A percentile compares a stretch with the other conserved stretches of the same genome.
phyloP scores from a whole-genome alignment of 2,888 invertebrate genomes.

The Parnassius apollo region DNA sequence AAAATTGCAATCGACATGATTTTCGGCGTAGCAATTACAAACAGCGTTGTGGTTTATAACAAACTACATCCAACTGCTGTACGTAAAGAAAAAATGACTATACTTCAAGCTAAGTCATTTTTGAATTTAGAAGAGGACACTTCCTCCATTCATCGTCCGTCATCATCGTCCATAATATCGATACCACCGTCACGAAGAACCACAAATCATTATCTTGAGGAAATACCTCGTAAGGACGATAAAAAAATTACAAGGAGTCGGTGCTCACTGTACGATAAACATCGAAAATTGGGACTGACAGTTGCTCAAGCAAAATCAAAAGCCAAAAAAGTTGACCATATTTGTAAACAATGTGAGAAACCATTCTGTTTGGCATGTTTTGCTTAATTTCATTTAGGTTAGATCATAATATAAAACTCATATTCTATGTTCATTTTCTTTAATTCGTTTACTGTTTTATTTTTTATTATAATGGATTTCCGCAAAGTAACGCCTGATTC shows the following conservation, averaged over 20 bases:
- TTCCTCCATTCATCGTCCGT: neutral
- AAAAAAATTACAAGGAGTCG: neutral
- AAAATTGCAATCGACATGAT: neutral
- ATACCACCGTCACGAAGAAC: too few species aligned
- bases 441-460: neutral
- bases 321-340: neutral
- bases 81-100: neutral
- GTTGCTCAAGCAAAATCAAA: neutral
- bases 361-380: neutral
- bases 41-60: neutral
- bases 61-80: neutral
- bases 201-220: too few species aligned
- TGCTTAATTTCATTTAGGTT: neutral
- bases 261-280: too few species aligned
- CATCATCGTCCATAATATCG: neutral
- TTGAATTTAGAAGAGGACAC: slow-evolving; percentile 1
- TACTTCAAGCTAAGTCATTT: neutral
- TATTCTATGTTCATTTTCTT: neutral
- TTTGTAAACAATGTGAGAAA: neutral
- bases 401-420: neutral
- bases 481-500: too few species aligned
- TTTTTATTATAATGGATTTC: too few species aligned
- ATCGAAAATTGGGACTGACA: too few species aligned
- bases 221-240: neutral
- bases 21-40: neutral